A percentile compares a stretch with the other conserved stretches of the same genome.
Conservation (phyloP, 2,888 invertebrate genomes). For the Heliconius aoede region DNA sequence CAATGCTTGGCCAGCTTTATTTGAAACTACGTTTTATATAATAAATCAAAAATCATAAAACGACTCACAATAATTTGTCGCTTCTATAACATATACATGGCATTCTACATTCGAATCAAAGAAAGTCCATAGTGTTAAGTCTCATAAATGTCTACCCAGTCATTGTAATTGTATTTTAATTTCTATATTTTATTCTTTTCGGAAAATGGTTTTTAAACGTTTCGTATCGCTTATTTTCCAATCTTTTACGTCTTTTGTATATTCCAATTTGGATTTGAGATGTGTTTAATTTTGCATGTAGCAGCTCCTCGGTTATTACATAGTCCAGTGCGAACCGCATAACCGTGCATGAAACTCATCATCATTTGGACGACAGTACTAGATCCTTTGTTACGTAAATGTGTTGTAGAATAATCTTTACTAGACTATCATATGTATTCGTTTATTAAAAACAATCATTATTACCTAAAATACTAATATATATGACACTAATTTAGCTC, state of each 20-base stretch:
- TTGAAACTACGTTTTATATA: slow-evolving; percentile 2
- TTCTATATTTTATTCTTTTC: slow-evolving; percentile 53
- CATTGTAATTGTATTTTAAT: slow-evolving; percentile 57
- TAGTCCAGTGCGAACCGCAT: slow-evolving; percentile 67
- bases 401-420: slow-evolving; percentile 22
- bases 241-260: slow-evolving; percentile 50
- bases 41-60: not conserved
- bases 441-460: not conserved
- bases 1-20: slow-evolving; percentile 35
- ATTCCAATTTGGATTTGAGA: slow-evolving; percentile 48
- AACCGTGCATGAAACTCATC: slow-evolving; percentile 67
- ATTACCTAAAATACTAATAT: slow-evolving; percentile 5
- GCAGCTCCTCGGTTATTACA: slow-evolving; percentile 51
- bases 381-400: slow-evolving; percentile 42
- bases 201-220: slow-evolving; percentile 40
- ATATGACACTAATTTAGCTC: not conserved
- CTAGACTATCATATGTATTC: slow-evolving; percentile 12
- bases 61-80: slow-evolving; percentile 54
- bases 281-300: slow-evolving; percentile 54
- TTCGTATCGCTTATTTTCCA: slow-evolving; percentile 52
- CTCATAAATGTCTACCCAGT: slow-evolving; percentile 63
- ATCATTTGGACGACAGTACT: slow-evolving; percentile 58
- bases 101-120: slow-evolving; percentile 55
- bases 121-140: slow-evolving; percentile 56
- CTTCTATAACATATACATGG: slow-evolving; percentile 57